These are phyloP conservation scores for Chloropsis hardwickii DNA, from an alignment of 2,113 vertebrate species.

Conservation along the genomic window DNA sequence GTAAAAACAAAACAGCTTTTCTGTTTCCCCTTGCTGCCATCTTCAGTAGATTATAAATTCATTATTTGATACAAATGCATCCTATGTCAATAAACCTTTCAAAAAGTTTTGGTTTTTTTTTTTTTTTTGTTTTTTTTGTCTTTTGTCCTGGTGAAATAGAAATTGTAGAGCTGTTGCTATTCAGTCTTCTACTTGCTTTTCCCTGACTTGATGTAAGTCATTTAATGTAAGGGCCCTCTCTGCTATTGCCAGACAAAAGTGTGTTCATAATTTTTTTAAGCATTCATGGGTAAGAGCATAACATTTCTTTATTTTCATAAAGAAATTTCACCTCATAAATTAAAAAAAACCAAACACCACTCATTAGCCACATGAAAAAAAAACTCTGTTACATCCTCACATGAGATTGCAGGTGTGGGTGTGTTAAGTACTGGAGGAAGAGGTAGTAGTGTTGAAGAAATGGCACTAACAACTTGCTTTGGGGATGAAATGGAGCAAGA, in stretches of 20 bases:
- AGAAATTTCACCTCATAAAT: neutral
- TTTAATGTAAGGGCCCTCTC: neutral
- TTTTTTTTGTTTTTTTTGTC: neutral
- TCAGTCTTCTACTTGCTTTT: neutral
- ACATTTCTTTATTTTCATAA: neutral
- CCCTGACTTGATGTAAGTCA: neutral
- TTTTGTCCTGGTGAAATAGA: neutral
- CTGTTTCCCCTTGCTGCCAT: neutral
- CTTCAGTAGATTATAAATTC: neutral
- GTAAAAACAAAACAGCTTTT: neutral
- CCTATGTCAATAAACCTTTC: neutral
- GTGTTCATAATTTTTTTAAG: neutral
- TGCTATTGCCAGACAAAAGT: neutral
- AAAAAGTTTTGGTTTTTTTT: too few relatives aligned
- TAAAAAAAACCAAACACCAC: rapidly evolving
- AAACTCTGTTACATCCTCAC: neutral
- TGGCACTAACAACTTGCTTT: neutral
- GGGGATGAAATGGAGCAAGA: neutral
- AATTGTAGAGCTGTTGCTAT: neutral
- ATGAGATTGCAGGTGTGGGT: neutral
- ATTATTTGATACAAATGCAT: neutral
- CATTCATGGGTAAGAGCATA: neutral
- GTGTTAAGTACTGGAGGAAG: neutral
- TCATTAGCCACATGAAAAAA: neutral
- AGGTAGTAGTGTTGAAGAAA: neutral